Percentiles rank a stretch among this genome's conserved stretches.
These are phyloP conservation scores for Andrena praecox DNA, from an alignment of 2,888 invertebrate genomes.

Conservation along the genomic window DNA sequence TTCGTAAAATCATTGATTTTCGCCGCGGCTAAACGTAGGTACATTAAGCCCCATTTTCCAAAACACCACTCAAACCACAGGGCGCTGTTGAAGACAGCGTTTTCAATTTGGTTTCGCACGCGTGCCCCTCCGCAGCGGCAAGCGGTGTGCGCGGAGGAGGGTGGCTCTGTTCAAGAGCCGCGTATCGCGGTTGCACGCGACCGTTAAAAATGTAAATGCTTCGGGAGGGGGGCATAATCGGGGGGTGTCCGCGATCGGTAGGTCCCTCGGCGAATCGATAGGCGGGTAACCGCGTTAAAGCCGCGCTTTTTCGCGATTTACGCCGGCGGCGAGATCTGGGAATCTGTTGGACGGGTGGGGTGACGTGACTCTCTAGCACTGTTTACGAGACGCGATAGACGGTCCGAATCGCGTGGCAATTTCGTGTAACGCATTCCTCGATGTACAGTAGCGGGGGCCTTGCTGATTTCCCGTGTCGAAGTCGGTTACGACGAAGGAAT, in stretches of 20 bases:
- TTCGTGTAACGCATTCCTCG: conserved; percentile 47
- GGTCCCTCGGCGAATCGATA: conserved; percentile 17
- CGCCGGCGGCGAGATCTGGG: background rate
- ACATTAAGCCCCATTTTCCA: too few species aligned
- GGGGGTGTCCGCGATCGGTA: conserved; percentile 8
- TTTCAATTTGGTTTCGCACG: conserved; percentile 21
- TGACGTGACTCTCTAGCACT: background rate
- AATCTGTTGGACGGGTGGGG: background rate
- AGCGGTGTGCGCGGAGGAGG: background rate
- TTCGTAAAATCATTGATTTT: too few species aligned
- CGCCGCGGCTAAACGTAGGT: too few species aligned
- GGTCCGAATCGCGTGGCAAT: conserved; percentile 28
- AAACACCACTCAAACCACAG: too few species aligned
- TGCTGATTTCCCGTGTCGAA: conserved; percentile 56
- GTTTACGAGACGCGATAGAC: conserved; percentile 20
- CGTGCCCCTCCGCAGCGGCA: background rate
- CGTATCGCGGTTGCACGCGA: conserved; percentile 7
- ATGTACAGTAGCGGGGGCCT: background rate
- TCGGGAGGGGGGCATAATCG: background rate
- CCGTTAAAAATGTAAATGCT: conserved; percentile 36
- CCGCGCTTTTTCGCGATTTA: conserved; percentile 5
- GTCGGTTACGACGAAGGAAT: conserved; percentile 39
- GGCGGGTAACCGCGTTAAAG: background rate
- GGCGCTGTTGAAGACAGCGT: background rate
- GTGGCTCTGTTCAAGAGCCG: background rate